Evolutionary conservation across 2,113 vertebrate species (phyloP), one percentile per base, ranked within the genome.

Genomic region (Brienomyrus brachyistius): DNA sequence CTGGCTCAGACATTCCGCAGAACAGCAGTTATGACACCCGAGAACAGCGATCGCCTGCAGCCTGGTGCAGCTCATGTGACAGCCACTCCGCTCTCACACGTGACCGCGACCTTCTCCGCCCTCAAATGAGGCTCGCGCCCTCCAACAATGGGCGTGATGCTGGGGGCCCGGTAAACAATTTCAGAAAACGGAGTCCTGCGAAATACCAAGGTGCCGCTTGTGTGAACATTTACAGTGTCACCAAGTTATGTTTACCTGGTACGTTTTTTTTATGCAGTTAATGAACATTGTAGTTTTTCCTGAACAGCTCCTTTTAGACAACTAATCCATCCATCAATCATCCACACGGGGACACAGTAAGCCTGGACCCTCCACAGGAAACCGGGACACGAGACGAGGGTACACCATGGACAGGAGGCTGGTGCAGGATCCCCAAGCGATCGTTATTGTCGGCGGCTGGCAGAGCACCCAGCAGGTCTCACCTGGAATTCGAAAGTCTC

Each of bases 401-500:
- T 19, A 35, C 11, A 74, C 35, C 6, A 11, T 1, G 23, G 5
- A 59, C n/a, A 27, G 62, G 62, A 66, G n/a, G 62, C n/a, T 9
- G 3, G 59, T 51, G 35, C 15, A 59, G 7, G 17, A 87, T 3
- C 5, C 51, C 11, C n/a, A 56, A 31, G 51, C 3, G 1, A 21
- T 35, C 31, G 15, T n/a, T 13, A 9, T 47, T 23, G 21, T 15
- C 0, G 2, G 19, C 27, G n/a, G 31, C 19, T 43, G 4, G 11
- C 10, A n/a, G 2, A 1, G 5, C 40, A 0, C 1, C 70, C 23
- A 19, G 52, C 15, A 13, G 50, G 40, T 2, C 94, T 92, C 88
- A 96, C 96, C 91, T 98, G 97, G 91, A 99, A 99, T 94, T 99
- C 98, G 88, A 99, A 99, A 50, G 97, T 99, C 93, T 99, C 98